phyloP scores from a whole-genome alignment of 2,888 invertebrate species.

The Brassicogethes aeneus region DNA sequence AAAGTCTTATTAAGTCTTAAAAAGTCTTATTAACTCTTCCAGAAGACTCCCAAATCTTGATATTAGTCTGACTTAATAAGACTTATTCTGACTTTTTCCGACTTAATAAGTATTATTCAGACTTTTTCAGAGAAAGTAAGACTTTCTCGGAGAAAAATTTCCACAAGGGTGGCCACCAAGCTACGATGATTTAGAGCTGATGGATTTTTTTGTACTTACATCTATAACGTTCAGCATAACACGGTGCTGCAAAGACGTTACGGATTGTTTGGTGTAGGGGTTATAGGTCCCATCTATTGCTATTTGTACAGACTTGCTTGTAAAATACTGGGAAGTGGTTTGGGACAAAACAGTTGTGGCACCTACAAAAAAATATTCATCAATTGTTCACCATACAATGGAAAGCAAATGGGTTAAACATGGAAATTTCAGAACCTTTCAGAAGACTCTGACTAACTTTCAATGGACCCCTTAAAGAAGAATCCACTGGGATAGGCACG shows the following conservation, averaged over 20 bases:
- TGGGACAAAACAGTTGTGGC: conserved; percentile 34
- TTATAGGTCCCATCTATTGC: conserved; percentile 13
- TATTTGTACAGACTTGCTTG: conserved; percentile 20
- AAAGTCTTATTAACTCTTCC: too few relatives aligned
- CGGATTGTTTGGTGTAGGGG: conserved; percentile 13
- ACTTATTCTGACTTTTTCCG: too few relatives aligned
- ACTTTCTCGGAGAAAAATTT: too few relatives aligned
- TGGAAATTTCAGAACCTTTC: conserved; percentile 54
- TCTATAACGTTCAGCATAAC: conserved; percentile 30
- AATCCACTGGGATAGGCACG: conserved; percentile 29
- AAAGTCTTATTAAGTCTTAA: too few relatives aligned
- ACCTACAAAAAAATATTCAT: conserved; percentile 12
- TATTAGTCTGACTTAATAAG: too few relatives aligned
- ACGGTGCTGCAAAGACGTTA: conserved; percentile 31
- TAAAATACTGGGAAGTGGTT: conserved; percentile 10
- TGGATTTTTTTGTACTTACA: conserved; percentile 17
- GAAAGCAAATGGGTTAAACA: conserved; percentile 50
- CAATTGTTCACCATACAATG: too few relatives aligned
- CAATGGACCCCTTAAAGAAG: conserved; percentile 52
- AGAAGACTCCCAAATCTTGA: too few relatives aligned
- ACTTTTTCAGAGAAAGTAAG: too few relatives aligned
- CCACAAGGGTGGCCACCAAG: too few relatives aligned
- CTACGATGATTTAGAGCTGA: too few relatives aligned
- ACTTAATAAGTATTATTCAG: too few relatives aligned
- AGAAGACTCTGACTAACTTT: conserved; percentile 54